phyloP scores from a whole-genome alignment of 92 coral and sea anemone genomes.

The Paramuricea clavata region DNA sequence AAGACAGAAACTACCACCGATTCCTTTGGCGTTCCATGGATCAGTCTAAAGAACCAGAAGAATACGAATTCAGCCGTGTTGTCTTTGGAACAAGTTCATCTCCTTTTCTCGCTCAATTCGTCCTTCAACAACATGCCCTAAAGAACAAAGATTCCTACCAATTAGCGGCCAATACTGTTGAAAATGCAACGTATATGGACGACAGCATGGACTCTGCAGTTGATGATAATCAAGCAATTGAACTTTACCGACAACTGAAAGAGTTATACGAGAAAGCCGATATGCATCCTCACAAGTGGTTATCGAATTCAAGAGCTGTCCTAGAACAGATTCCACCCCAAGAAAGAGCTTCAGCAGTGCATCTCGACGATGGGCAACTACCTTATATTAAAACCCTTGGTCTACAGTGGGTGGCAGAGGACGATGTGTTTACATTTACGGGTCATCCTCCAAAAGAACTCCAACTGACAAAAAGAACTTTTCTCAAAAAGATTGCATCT shows the following conservation, averaged over 20 bases:
- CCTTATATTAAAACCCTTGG: conserved; percentile 57
- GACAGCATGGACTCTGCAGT: conserved; percentile 51
- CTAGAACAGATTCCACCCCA: conserved; percentile 19
- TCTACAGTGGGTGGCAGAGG: conserved; percentile 54
- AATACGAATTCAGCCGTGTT: conserved; percentile 25
- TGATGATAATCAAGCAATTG: conserved; percentile 34
- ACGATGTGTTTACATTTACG: conserved; percentile 31
- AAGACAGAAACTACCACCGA: conserved; percentile 40
- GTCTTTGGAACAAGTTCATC: conserved; percentile 26
- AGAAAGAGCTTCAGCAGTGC: conserved; percentile 51
- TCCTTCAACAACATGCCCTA: conserved; percentile 7
- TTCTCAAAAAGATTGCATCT: neutral
- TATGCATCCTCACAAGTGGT: conserved; percentile 29
- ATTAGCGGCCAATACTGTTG: conserved; percentile 32
- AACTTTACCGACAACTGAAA: conserved; percentile 19
- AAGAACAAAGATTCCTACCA: conserved; percentile 4
- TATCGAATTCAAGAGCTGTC: conserved; percentile 7
- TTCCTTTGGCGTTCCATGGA: conserved; percentile 46
- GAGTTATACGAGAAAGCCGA: conserved; percentile 30
- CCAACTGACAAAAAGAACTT: neutral
- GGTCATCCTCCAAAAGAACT: neutral
- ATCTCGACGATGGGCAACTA: conserved; percentile 58
- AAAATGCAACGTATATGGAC: conserved; percentile 45
- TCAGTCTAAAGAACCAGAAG: neutral
- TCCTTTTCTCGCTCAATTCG: conserved; percentile 45